Evolutionary conservation across 2,888 invertebrate species (phyloP).

Genomic region (Volucella zonaria): DNA sequence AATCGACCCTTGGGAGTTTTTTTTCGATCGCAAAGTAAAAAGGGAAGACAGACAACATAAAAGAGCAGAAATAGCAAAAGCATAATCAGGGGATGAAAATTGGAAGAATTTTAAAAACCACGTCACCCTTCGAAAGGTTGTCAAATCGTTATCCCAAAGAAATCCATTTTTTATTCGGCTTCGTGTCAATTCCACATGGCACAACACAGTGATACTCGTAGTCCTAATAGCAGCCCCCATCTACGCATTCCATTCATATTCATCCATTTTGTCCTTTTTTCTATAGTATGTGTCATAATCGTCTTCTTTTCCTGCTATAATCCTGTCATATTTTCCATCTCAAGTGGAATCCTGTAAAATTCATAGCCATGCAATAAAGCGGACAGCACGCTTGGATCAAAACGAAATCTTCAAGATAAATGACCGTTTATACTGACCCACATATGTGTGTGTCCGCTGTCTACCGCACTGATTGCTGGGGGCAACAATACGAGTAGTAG

Average conservation of each 20-base stretch:
- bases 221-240: conserved; percentile 65
- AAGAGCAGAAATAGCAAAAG: conserved; percentile 11
- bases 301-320: conserved; percentile 42
- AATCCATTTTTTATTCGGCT: conserved; percentile 70
- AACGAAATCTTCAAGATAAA: conserved; percentile 60
- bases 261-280: conserved; percentile 49
- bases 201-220: conserved; percentile 45
- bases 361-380: conserved; percentile 68
- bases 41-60: not conserved
- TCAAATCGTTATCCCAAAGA: conserved; percentile 71
- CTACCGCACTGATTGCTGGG: conserved; percentile 41
- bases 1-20: conserved; percentile 71
- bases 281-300: conserved; percentile 49
- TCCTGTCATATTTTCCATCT: conserved; percentile 62
- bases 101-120: conserved; percentile 64
- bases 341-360: conserved; percentile 69
- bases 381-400: conserved; percentile 47
- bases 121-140: conserved; percentile 61
- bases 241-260: conserved; percentile 71
- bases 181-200: conserved; percentile 72
- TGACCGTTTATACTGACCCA: conserved; percentile 68
- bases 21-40: conserved; percentile 46
- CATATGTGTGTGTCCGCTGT: conserved; percentile 40
- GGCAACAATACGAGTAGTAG: conserved; percentile 21
- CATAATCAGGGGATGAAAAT: conserved; percentile 47